Evolutionary conservation across 2,888 invertebrate species (phyloP).

Genomic region (Dermolepida albohirtum): DNA sequence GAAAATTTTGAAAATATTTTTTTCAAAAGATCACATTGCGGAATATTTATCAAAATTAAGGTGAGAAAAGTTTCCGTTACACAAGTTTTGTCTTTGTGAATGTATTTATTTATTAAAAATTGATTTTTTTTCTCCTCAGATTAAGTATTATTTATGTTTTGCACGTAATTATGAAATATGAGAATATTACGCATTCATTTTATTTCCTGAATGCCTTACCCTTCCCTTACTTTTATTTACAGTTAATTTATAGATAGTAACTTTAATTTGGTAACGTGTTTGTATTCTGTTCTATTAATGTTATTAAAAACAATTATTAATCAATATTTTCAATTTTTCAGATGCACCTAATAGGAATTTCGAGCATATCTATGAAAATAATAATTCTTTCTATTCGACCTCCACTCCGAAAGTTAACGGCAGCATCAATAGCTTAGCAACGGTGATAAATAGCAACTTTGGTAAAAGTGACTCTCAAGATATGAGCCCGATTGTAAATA

Average conservation of each 20-base stretch:
- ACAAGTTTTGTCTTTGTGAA: too few relatives aligned
- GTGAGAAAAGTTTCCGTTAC: not conserved
- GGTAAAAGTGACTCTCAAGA: slow-evolving; percentile 67
- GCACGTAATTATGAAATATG: too few relatives aligned
- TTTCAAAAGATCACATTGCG: not conserved
- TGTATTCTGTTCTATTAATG: slow-evolving; percentile 10
- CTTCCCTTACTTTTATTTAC: not conserved
- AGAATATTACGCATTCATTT: too few relatives aligned
- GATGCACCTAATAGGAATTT: slow-evolving; percentile 39
- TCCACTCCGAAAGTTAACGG: slow-evolving; percentile 64
- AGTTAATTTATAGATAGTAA: not conserved
- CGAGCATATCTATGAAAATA: slow-evolving; percentile 55
- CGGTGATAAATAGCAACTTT: slow-evolving; percentile 63
- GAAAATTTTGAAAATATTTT: too few relatives aligned
- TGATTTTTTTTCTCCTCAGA: not conserved
- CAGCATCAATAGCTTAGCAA: slow-evolving; percentile 53
- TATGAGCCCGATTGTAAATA: slow-evolving; percentile 63
- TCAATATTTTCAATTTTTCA: slow-evolving; percentile 43
- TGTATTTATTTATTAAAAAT: too few relatives aligned
- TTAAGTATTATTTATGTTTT: too few relatives aligned
- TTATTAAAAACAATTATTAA: not conserved
- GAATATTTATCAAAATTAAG: slow-evolving; percentile 2
- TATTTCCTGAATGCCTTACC: not conserved
- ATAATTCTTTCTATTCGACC: slow-evolving; percentile 60
- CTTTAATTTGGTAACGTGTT: not conserved